Evolutionary conservation across 2,888 invertebrate species (phyloP), one percentile per base, ranked within the genome.

Genomic region (Tryphoninae sp.): DNA sequence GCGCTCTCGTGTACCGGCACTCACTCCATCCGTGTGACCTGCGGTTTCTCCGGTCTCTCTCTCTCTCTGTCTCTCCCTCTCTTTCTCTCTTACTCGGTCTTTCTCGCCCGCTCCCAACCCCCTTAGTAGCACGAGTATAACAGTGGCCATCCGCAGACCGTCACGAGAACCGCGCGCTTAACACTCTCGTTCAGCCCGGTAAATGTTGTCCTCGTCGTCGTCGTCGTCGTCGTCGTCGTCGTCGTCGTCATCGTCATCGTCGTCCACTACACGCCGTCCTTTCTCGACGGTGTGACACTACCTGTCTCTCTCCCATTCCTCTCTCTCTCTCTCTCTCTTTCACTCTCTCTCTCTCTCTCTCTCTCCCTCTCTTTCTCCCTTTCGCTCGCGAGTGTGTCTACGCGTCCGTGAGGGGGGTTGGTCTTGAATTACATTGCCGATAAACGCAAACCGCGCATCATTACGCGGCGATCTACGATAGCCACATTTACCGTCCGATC

Each of bases 1-100:
- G 26, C 53, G 76, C 68, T 77, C 76, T 77, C 84, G 85, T 86
- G 86, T 84, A 84, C 86, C 82, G 84, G 84, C 78, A 83, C 83
- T 81, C 78, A 78, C 81, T 84, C 75, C 87, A 83, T 87, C 84
- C 84, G 88, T 88, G 89, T 88, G 89, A 88, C 87, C 88, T 90
- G 90, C 85, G 90, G 89, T 90, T 90, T 89, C 89, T 86, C 86
- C 89, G 85, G 84, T 87, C 87, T 87, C 86, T 87, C 61, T 86
- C 85, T 87, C 86, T 87, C 80, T 74, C 69, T 23, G 49, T 69
- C 40, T 23, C 72, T 19, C 62, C 58, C 71, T 33, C 78, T 19
- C 53, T 45, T 55, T 45, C 62, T 19, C 40, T 58, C 16, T 13
- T 49, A 84, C 85, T 86, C 86, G 86, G 49, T 69, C 53, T 86